Conservation (phyloP, 2,113 vertebrate genomes). For the Orthonyx spaldingii region DNA sequence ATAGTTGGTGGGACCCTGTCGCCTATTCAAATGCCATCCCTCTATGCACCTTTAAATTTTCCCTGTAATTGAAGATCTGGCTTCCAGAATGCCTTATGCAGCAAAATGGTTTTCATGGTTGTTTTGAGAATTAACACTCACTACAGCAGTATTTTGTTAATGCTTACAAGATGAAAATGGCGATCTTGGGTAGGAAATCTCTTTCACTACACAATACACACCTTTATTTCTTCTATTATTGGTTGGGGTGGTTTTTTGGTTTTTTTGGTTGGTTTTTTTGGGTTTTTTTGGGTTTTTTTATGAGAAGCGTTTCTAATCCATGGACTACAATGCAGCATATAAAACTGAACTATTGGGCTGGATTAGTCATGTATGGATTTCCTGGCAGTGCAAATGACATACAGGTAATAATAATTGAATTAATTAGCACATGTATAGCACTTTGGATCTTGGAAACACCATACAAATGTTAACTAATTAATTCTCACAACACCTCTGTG, state of each 20-base stretch:
- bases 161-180: neutral
- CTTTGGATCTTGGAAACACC: neutral
- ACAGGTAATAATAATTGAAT: conserved; percentile 49
- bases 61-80: neutral
- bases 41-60: neutral
- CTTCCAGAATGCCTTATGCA: neutral
- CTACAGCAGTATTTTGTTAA: neutral
- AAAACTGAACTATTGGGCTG: neutral
- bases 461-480: conserved; percentile 7
- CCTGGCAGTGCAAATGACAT: conserved; percentile 29
- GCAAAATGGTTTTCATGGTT: neutral
- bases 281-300: neutral
- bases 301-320: neutral
- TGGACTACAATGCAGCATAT: neutral
- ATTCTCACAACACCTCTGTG: conserved; percentile 2
- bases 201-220: neutral
- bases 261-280: too few species aligned
- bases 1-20: neutral
- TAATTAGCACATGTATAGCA: conserved; percentile 43
- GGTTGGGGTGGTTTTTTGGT: neutral
- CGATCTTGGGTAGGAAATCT: neutral
- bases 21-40: neutral
- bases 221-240: neutral
- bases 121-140: neutral
- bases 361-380: conserved; percentile 29